Conservation (phyloP, 2,113 vertebrate genomes). For the Drymodes brunneopygia region DNA sequence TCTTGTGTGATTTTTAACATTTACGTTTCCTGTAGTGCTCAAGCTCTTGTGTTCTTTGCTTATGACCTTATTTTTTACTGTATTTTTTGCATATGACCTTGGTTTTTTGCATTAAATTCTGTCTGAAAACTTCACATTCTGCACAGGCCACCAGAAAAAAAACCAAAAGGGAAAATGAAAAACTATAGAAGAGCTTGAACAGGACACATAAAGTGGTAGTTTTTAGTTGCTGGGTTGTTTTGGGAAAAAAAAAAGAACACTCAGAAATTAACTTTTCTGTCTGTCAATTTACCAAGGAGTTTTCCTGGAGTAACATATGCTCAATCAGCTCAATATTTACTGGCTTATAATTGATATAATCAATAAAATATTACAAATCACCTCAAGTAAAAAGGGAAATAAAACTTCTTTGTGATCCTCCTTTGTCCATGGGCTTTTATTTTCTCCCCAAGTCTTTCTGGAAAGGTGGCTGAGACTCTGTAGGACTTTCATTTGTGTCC, state of each 20-base stretch:
- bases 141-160: too few species aligned
- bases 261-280: background rate
- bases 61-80: background rate
- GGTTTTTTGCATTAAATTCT: background rate
- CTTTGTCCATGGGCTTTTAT: background rate
- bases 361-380: background rate
- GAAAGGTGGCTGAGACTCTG: background rate
- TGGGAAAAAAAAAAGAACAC: background rate
- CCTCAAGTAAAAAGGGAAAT: background rate
- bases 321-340: background rate
- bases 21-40: background rate
- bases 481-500: background rate
- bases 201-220: background rate
- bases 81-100: background rate
- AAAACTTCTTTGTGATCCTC: background rate
- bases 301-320: background rate
- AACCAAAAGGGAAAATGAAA: background rate
- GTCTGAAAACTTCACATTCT: background rate
- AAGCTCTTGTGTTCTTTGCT: background rate
- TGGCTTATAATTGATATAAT: background rate
- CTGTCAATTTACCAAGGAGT: background rate
- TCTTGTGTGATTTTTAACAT: background rate
- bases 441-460: background rate
- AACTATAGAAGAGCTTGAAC: rapidly evolving
- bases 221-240: background rate